Conservation (phyloP, 2,888 invertebrate species). For the Drosophila anomelani region DNA sequence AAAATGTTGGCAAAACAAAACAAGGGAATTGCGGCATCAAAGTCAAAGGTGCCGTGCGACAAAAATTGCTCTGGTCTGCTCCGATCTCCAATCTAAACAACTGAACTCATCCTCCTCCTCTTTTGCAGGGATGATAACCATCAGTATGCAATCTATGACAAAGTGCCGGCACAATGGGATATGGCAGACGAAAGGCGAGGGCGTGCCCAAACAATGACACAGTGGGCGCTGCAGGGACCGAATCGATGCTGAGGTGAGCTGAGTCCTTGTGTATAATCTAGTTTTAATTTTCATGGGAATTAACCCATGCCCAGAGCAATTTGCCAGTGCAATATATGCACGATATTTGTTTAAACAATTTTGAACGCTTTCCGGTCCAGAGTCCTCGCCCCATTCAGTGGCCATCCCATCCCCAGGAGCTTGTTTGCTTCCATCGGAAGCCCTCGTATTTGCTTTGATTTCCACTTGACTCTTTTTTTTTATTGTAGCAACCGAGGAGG, state of each 20-base stretch:
- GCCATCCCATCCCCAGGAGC: conserved; percentile 6
- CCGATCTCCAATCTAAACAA: conserved; percentile 62
- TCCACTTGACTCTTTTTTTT: conserved; percentile 67
- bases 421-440: conserved; percentile 50
- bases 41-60: conserved; percentile 72
- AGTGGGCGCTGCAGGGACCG: conserved; percentile 75
- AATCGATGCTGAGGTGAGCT: conserved; percentile 11
- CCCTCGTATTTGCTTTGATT: conserved; percentile 74
- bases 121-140: conserved; percentile 56
- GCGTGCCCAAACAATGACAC: conserved; percentile 80
- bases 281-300: conserved; percentile 80
- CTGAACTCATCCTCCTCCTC: conserved; percentile 24
- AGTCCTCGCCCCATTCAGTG: conserved; percentile 3
- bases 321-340: conserved; percentile 68
- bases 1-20: conserved; percentile 75
- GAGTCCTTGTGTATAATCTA: conserved; percentile 71
- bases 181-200: conserved; percentile 40
- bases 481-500: conserved; percentile 34
- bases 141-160: conserved; percentile 71
- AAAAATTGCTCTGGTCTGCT: conserved; percentile 60
- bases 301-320: conserved; percentile 62
- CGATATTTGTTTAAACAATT: conserved; percentile 62
- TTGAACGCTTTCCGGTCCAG: conserved; percentile 29
- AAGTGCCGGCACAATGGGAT: conserved; percentile 53
- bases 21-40: conserved; percentile 54